These are phyloP conservation scores for Lasioglossum lativentre DNA, from an alignment of 2,888 invertebrate genomes.

Conservation along the genomic window DNA sequence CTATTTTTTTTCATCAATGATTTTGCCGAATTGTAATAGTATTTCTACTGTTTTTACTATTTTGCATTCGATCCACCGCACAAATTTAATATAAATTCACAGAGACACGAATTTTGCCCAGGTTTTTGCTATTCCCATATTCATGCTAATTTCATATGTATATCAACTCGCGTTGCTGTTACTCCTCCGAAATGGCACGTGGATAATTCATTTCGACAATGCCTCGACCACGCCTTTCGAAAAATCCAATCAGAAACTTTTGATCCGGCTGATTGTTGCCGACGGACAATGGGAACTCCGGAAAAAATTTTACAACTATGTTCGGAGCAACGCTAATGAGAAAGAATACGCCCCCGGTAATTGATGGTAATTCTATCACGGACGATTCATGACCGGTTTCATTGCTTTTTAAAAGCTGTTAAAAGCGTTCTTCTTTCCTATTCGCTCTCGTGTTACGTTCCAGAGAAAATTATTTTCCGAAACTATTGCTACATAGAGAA, in stretches of 20 bases:
- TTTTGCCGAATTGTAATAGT: not conserved
- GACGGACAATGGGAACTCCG: not conserved
- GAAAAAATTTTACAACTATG: not conserved
- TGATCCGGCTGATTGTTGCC: not conserved
- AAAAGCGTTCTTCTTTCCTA: not conserved
- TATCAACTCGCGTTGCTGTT: not conserved
- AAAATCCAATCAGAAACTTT: constrained; percentile 21
- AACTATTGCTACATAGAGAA: not conserved
- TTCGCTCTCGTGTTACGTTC: not conserved
- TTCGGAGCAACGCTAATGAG: not conserved
- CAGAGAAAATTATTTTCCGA: not conserved
- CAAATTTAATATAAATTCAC: not conserved
- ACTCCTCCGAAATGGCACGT: not conserved
- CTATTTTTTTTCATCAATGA: too few relatives aligned
- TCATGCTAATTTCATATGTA: not conserved
- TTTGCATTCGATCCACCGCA: not conserved
- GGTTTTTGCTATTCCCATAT: not conserved
- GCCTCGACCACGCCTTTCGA: not conserved
- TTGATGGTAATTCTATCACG: not conserved
- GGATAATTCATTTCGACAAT: constrained; percentile 13
- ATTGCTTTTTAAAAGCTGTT: not conserved
- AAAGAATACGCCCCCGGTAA: not conserved
- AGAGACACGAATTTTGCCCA: not conserved
- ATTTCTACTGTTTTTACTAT: not conserved
- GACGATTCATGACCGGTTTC: not conserved